These are phyloP conservation scores for Xiphophorus maculatus DNA, from an alignment of 2,113 vertebrate genomes.

Conservation along the genomic window DNA sequence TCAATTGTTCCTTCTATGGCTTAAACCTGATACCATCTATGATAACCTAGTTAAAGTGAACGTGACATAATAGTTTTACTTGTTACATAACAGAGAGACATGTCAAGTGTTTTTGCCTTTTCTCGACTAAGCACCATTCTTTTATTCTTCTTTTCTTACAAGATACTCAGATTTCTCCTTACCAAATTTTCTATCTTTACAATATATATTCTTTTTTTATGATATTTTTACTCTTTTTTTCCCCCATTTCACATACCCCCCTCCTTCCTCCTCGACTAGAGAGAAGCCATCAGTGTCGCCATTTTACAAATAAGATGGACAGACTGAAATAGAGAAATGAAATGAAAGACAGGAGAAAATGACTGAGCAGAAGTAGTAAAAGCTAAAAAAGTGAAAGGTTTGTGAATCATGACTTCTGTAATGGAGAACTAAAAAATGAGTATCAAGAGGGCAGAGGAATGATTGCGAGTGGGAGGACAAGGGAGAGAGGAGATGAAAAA, in stretches of 20 bases:
- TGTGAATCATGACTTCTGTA: background rate
- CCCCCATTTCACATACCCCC: background rate
- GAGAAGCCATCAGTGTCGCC: background rate
- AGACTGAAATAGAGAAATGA: background rate
- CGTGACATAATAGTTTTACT: background rate
- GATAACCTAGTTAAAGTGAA: background rate
- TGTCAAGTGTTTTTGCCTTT: background rate
- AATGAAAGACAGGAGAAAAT: background rate
- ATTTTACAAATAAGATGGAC: background rate
- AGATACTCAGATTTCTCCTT: background rate
- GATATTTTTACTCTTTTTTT: too few relatives aligned
- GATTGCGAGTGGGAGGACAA: background rate
- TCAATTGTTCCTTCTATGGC: too few relatives aligned
- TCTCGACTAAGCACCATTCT: background rate
- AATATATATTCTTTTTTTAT: background rate
- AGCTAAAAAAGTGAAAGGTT: background rate
- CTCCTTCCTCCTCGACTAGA: background rate
- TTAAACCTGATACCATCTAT: background rate
- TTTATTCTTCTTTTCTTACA: background rate
- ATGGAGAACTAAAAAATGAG: constrained; percentile 11
- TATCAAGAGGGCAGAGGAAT: constrained; percentile 6
- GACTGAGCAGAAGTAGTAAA: background rate
- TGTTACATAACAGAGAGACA: background rate
- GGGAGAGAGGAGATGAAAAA: background rate
- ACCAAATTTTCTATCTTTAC: background rate